Evolutionary conservation across 1,140 invertebrate genomes (phyloP).

Genomic region (Aricia agestis): DNA sequence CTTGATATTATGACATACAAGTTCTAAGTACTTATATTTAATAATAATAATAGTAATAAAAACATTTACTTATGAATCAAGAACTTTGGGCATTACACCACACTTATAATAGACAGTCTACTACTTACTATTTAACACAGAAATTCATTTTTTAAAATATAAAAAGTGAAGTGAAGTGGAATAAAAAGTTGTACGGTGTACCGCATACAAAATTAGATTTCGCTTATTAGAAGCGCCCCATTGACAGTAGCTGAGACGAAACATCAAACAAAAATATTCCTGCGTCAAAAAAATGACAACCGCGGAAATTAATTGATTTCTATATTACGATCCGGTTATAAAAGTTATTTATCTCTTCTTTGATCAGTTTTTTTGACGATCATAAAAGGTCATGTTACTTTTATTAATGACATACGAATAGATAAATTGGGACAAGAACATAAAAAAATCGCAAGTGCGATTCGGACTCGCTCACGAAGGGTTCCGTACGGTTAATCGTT

Average conservation of each 20-base stretch:
- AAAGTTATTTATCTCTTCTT: slow-evolving; percentile 1
- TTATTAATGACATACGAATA: no score
- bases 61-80: no score
- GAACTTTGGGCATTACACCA: no score
- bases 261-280: slow-evolving; percentile 13
- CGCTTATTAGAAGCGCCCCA: slow-evolving; percentile 11
- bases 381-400: neutral
- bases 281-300: slow-evolving; percentile 4
- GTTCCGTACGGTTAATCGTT: no score
- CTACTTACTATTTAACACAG: neutral
- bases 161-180: neutral
- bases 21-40: no score
- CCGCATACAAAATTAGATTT: slow-evolving; percentile 10
- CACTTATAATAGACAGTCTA: no score
- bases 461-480: no score
- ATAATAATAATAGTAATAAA: no score
- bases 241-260: slow-evolving; percentile 10
- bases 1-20: no score
- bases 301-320: slow-evolving; percentile 6
- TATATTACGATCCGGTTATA: neutral
- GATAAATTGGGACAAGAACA: no score
- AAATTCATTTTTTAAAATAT: neutral
- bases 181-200: slow-evolving; percentile 1
- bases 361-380: slow-evolving; percentile 1
- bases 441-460: no score